A percentile compares a stretch with the other conserved stretches of the same genome.
Conservation (phyloP, 2,888 invertebrate species). For the Drosophila hawaiiensis region DNA sequence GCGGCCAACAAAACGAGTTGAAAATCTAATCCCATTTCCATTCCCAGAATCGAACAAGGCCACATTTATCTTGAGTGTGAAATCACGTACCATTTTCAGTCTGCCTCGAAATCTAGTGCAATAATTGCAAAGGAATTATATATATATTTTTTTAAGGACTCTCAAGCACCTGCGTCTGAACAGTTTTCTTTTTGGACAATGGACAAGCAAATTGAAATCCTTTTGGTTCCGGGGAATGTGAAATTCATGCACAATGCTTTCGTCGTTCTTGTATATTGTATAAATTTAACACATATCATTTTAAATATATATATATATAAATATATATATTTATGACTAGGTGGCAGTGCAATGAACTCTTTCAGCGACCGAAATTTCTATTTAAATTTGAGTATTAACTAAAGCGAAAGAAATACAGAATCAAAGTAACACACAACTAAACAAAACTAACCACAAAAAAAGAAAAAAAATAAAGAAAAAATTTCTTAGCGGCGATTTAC, state of each 20-base stretch:
- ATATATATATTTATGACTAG: neutral
- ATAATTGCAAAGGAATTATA: slow-evolving; percentile 50
- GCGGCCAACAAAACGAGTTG: slow-evolving; percentile 54
- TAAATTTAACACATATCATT: neutral
- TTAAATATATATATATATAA: neutral
- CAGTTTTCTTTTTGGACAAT: neutral
- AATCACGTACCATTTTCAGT: slow-evolving; percentile 62
- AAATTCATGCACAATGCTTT: slow-evolving; percentile 1
- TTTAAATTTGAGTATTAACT: slow-evolving; percentile 67
- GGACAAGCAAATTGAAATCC: slow-evolving; percentile 46
- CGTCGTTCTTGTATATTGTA: slow-evolving; percentile 4
- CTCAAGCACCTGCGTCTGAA: slow-evolving; percentile 40
- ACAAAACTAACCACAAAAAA: slow-evolving; percentile 41
- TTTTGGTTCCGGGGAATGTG: slow-evolving; percentile 49
- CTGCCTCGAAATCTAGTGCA: slow-evolving; percentile 23
- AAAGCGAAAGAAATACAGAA: slow-evolving; percentile 57
- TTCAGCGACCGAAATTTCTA: slow-evolving; percentile 55
- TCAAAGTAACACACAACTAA: slow-evolving; percentile 57
- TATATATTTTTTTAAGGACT: neutral
- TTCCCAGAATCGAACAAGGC: slow-evolving; percentile 58
- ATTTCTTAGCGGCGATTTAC: slow-evolving; percentile 52
- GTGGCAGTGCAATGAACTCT: slow-evolving; percentile 65
- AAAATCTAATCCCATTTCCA: slow-evolving; percentile 48
- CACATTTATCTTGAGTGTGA: slow-evolving; percentile 66
- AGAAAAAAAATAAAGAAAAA: neutral